Conservation (phyloP, 2,113 vertebrate species). For the Dolichotis patagonum region DNA sequence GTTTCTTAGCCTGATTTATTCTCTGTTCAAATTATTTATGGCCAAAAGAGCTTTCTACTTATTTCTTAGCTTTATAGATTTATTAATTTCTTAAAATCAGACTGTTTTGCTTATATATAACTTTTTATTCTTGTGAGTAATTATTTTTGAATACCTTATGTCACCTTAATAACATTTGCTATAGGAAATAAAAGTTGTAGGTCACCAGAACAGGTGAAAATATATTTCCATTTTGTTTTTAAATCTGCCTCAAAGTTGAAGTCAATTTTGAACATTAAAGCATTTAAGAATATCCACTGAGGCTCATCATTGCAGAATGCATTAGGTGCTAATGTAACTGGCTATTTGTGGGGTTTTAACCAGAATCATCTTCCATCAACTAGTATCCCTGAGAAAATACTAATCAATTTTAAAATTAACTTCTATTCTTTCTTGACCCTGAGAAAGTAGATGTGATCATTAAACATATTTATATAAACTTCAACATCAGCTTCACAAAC, state of each 20-base stretch:
- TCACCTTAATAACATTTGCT: neutral
- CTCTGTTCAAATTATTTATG: neutral
- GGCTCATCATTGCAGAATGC: neutral
- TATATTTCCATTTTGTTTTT: neutral
- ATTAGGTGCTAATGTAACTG: neutral
- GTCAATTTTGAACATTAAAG: neutral
- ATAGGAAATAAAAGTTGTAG: neutral
- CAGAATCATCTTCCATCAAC: neutral
- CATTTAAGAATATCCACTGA: neutral
- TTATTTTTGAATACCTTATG: neutral
- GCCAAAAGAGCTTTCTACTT: neutral
- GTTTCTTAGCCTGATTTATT: slow-evolving; percentile 12
- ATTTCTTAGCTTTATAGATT: neutral
- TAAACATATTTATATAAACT: neutral
- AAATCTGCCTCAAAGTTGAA: neutral
- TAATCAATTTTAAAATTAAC: neutral
- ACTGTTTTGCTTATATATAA: neutral
- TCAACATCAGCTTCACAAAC: neutral
- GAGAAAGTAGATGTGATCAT: neutral
- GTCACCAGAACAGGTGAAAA: neutral
- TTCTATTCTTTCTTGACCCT: neutral
- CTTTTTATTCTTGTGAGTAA: neutral
- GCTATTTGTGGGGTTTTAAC: neutral
- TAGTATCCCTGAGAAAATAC: neutral
- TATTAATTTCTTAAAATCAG: slow-evolving; percentile 1